Conservation (phyloP, 2,888 invertebrate species). For the Eudasyphora cyanicolor region DNA sequence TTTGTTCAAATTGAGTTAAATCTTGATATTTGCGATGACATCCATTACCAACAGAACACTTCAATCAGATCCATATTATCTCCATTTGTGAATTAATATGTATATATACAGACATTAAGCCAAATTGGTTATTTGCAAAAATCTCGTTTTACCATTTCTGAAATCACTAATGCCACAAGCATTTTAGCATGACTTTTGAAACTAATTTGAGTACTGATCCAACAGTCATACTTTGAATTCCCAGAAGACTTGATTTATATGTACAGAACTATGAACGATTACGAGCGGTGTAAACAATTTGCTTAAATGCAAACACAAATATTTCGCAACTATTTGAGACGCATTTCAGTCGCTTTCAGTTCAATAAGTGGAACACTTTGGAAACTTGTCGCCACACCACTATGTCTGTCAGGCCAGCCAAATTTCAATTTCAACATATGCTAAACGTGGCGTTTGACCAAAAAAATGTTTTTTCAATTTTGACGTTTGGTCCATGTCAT, state of each 20-base stretch:
- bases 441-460: background rate
- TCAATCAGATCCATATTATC: background rate
- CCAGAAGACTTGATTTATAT: slow-evolving; percentile 54
- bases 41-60: background rate
- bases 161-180: slow-evolving; percentile 19
- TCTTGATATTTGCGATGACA: background rate
- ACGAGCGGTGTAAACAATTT: slow-evolving; percentile 16
- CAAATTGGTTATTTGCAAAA: slow-evolving; percentile 27
- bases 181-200: slow-evolving; percentile 37
- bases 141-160: slow-evolving; percentile 56
- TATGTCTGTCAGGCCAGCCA: too few relatives aligned
- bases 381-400: background rate
- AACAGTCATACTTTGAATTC: slow-evolving; percentile 54
- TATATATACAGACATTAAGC: background rate
- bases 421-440: background rate
- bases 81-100: background rate
- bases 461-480: too few relatives aligned
- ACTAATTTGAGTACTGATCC: slow-evolving; percentile 34
- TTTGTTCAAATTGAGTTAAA: slow-evolving; percentile 1
- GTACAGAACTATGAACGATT: slow-evolving; percentile 5
- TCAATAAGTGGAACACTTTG: background rate
- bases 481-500: too few relatives aligned
- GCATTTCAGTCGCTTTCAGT: background rate
- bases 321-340: slow-evolving; percentile 3
- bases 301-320: slow-evolving; percentile 15